Evolutionary conservation across 2,888 invertebrate genomes (phyloP).

Genomic region (Polydesmus complanatus): DNA sequence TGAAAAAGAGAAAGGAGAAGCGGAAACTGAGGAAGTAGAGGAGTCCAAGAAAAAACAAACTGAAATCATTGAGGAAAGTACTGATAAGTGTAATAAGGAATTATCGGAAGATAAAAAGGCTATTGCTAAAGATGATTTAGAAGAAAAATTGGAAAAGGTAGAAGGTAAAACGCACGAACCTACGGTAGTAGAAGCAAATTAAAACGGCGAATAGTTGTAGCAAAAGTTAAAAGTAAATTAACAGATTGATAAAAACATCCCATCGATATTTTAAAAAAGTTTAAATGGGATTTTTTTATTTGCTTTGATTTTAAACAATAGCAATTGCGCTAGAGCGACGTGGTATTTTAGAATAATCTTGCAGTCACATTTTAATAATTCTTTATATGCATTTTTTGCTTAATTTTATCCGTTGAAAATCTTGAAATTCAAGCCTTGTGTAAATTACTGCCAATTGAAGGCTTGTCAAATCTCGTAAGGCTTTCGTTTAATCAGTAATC

Average conservation of each 20-base stretch:
- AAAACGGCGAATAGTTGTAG: neutral
- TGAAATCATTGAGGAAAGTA: slow-evolving; percentile 5
- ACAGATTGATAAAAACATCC: neutral
- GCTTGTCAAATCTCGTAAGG: too few species aligned
- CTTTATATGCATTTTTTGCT: too few species aligned
- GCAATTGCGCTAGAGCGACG: too few species aligned
- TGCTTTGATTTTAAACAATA: neutral
- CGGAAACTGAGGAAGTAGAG: slow-evolving; percentile 5
- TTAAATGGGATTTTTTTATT: neutral
- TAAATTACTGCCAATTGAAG: too few species aligned
- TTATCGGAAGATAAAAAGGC: slow-evolving; percentile 1
- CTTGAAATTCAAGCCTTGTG: too few species aligned
- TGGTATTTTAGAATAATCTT: too few species aligned
- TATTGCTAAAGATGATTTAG: neutral
- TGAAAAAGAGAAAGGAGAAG: slow-evolving; percentile 4
- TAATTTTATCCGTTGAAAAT: too few species aligned
- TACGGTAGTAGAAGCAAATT: slow-evolving; percentile 9
- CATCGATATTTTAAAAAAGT: neutral
- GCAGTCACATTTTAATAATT: too few species aligned
- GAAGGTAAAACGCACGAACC: neutral
- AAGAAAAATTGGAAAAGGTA: slow-evolving; percentile 8
- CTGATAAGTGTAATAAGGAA: slow-evolving; percentile 4
- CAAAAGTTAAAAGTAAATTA: neutral
- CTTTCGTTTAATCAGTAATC: too few species aligned
- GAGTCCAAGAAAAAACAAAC: slow-evolving; percentile 4